Evolutionary conservation across 2,797 vertebrate genomes (phyloP), one percentile per base, ranked within the genome.

Genomic region (Phoxinus dragarum): DNA sequence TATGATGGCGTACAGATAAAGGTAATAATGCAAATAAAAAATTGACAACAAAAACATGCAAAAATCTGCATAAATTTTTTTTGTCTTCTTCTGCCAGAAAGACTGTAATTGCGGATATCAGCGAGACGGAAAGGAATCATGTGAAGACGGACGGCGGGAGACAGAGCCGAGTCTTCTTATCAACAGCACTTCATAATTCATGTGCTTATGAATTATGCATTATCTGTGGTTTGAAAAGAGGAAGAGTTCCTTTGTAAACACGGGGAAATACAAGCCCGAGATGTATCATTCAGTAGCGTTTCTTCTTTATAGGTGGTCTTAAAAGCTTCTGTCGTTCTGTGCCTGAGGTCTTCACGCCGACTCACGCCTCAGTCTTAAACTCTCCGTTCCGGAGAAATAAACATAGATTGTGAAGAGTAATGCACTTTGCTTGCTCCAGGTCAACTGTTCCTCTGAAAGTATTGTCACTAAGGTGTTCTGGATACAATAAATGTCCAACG

Each of bases 151-250:
- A 78, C 21, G 17, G 61, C 40, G 74, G 61, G 76, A 87, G 76
- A 81, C 75, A 54, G 75, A 83, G 59, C 77, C 52, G 67, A 84
- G 61, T 73, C 64, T 80, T 87, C 76, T 47, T 80, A 44, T 77
- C 64, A 81, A 40, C 76, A 74, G 38, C 81, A 80, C 61, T 80
- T 80, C 67, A 87, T 84, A 44, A 87, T 81, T 87, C 73, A 86
- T 84, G 59, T 80, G 74, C 77, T 80, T 78, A 73, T 86, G 75
- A 73, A 87, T 87, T 74, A 84, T 84, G 69, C 68, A 87, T 84
- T 78, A 59, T 36, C 49, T 75, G 23, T 52, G 52, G 76, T 12
- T 80, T 75, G 68, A 67, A 75, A 72, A 84, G 23, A 67, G 72
- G 59, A 67, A 21, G 12, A 67, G 59, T 67, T 83, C 21, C 42